phyloP scores from a whole-genome alignment of 1,140 invertebrate genomes.

The Bradysia coprophila region DNA sequence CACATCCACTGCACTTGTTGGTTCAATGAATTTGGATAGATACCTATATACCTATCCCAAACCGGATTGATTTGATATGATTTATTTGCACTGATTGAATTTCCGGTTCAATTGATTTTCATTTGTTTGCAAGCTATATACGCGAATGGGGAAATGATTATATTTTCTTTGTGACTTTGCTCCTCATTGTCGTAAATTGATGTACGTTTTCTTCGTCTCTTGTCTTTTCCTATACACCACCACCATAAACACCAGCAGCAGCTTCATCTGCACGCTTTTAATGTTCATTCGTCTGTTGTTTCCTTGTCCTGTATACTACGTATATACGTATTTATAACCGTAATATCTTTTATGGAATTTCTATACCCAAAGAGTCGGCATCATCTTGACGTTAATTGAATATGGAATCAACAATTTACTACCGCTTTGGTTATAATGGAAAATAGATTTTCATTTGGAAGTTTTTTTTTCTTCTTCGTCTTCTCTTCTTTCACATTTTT shows the following conservation, averaged over 20 bases:
- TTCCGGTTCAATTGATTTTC: slow-evolving; percentile 2
- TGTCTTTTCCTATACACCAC: no score
- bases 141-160: not conserved
- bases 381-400: not conserved
- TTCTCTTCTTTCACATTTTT: no score
- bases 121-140: not conserved
- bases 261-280: no score
- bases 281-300: no score
- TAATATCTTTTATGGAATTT: not conserved
- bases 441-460: not conserved
- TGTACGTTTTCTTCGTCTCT: no score
- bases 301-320: no score
- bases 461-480: no score
- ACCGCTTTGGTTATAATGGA: not conserved
- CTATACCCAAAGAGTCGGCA: not conserved
- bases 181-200: no score
- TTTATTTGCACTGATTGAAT: slow-evolving; percentile 2
- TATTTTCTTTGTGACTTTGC: no score
- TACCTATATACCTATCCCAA: slow-evolving; percentile 1
- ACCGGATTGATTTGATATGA: slow-evolving; percentile 1
- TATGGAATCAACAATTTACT: not conserved
- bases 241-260: no score
- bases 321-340: no score
- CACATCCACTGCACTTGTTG: no score
- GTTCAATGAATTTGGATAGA: not conserved